These are phyloP conservation scores for Temnothorax longispinosus DNA, from an alignment of 1,140 invertebrate genomes.

Conservation along the genomic window DNA sequence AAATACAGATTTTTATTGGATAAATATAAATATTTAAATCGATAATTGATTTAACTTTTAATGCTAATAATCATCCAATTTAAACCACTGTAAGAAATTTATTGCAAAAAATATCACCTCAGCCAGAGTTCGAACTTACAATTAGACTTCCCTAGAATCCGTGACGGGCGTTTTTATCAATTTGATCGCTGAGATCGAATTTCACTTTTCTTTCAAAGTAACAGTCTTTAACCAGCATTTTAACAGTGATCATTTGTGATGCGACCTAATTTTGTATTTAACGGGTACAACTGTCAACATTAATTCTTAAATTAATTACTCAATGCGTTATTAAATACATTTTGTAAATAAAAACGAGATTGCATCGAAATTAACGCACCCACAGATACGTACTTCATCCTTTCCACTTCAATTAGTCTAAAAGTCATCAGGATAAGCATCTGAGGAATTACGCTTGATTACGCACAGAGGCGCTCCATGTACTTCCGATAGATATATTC, in stretches of 20 bases:
- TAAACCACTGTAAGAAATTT: too few species aligned
- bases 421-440: slow-evolving; percentile 22
- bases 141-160: too few species aligned
- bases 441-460: slow-evolving; percentile 26
- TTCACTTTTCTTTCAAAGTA: not conserved
- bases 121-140: too few species aligned
- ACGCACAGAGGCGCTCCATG: not conserved
- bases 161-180: too few species aligned
- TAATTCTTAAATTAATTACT: not conserved
- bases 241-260: not conserved
- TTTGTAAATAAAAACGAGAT: not conserved
- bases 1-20: too few species aligned
- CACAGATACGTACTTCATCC: not conserved
- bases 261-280: not conserved
- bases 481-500: not conserved
- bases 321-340: not conserved
- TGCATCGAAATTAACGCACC: not conserved
- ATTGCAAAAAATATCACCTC: too few species aligned
- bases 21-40: too few species aligned
- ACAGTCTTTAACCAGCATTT: not conserved
- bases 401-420: slow-evolving; percentile 15
- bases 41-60: too few species aligned
- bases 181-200: too few species aligned
- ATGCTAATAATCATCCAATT: too few species aligned
- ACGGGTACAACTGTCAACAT: not conserved